Percentiles rank a stretch among this genome's conserved stretches.
Evolutionary conservation across 2,888 invertebrate species (phyloP).

Genomic region (Leucophenga montana): DNA sequence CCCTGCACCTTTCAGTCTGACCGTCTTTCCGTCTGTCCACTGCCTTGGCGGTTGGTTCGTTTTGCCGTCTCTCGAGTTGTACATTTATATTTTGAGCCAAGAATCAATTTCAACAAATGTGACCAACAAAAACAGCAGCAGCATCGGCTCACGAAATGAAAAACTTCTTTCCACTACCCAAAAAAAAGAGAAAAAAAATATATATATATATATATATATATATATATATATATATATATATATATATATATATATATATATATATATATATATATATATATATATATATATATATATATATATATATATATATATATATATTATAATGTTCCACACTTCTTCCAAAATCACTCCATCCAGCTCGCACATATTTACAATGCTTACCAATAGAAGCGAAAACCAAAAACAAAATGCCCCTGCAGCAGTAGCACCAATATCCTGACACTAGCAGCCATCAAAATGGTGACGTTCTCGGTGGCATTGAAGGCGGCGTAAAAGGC

Average conservation of each 20-base stretch:
- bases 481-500: background rate
- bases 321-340: background rate
- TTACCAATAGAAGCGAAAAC: background rate
- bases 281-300: too few relatives aligned
- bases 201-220: too few relatives aligned
- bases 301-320: too few relatives aligned
- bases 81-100: conserved; percentile 26
- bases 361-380: background rate
- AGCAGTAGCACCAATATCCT: conserved; percentile 5
- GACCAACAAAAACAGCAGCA: conserved; percentile 14
- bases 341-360: background rate
- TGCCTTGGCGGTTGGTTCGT: background rate
- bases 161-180: background rate
- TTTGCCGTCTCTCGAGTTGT: conserved; percentile 10
- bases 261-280: too few relatives aligned
- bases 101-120: conserved; percentile 34
- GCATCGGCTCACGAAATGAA: background rate
- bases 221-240: too few relatives aligned
- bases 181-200: background rate
- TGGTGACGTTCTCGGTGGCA: conserved; percentile 4
- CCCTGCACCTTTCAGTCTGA: background rate
- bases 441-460: background rate
- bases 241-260: too few relatives aligned
- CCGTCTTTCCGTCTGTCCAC: background rate
- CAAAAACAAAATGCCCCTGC: background rate